Evolutionary conservation across 2,797 vertebrate species (phyloP).

Genomic region (Furcifer pardalis): DNA sequence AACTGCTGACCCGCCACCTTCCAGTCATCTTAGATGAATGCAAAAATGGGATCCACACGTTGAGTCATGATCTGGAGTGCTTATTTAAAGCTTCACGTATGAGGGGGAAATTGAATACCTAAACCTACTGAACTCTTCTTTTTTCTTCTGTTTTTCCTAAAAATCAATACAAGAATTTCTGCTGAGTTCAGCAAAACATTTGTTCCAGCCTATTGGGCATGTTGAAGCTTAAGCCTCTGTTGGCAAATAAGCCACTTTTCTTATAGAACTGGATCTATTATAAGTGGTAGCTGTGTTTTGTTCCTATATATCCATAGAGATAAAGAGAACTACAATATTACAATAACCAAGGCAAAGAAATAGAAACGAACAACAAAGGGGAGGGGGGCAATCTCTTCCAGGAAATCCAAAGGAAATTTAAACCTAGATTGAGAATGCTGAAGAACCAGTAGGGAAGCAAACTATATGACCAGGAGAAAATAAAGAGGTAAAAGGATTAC

Average conservation of each 20-base stretch:
- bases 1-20: no score
- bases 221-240: not conserved
- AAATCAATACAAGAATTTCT: not conserved
- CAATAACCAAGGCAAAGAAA: no score
- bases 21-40: not conserved
- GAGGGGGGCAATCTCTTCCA: no score
- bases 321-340: no score
- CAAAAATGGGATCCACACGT: not conserved
- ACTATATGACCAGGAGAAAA: no score
- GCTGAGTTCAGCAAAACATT: not conserved
- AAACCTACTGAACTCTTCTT: not conserved
- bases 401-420: no score
- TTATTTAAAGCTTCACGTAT: not conserved
- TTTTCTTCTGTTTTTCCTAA: not conserved
- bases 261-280: conserved; percentile 6
- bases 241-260: not conserved
- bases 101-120: not conserved
- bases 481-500: no score
- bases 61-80: not conserved
- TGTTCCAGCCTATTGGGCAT: not conserved
- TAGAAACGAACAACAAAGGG: no score
- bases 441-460: no score
- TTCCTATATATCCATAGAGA: no score
- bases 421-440: no score
- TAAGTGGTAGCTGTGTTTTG: not conserved